Evolutionary conservation across 2,113 vertebrate genomes (phyloP).

Genomic region (Sciurus niger): DNA sequence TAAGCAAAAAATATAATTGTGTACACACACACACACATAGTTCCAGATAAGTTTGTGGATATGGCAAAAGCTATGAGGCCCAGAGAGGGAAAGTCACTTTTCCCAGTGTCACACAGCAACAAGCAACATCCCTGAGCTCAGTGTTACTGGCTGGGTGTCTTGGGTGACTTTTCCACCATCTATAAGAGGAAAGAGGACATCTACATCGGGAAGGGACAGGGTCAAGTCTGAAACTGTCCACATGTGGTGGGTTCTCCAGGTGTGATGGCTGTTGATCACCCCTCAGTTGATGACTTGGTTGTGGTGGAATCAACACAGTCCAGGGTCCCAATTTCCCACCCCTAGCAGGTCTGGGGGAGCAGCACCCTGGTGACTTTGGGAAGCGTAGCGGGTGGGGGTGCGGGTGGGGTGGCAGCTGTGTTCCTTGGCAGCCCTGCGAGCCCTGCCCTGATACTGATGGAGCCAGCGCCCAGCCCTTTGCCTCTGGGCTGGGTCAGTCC

Average conservation of each 20-base stretch:
- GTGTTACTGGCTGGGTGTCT: not conserved
- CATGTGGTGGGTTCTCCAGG: accelerated
- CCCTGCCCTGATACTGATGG: not conserved
- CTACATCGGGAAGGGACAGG: not conserved
- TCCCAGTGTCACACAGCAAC: not conserved
- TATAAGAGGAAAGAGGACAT: not conserved
- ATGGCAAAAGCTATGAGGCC: not conserved
- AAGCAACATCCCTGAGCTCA: not conserved
- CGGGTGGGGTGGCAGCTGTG: not conserved
- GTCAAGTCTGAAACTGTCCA: not conserved
- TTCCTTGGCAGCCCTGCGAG: not conserved
- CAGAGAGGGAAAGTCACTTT: not conserved
- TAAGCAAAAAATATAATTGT: not conserved
- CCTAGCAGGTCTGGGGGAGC: too few relatives aligned
- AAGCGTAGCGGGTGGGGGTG: not conserved
- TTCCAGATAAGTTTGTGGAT: not conserved
- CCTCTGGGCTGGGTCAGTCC: not conserved
- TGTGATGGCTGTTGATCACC: accelerated
- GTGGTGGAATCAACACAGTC: not conserved
- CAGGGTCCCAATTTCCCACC: not conserved
- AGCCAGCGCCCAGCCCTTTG: not conserved
- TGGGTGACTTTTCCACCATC: not conserved
- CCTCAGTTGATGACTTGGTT: not conserved
- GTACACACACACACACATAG: too few relatives aligned
- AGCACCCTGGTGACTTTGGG: not conserved